Conservation (phyloP, 2,113 vertebrate species). For the Rhabdomys dilectus region DNA sequence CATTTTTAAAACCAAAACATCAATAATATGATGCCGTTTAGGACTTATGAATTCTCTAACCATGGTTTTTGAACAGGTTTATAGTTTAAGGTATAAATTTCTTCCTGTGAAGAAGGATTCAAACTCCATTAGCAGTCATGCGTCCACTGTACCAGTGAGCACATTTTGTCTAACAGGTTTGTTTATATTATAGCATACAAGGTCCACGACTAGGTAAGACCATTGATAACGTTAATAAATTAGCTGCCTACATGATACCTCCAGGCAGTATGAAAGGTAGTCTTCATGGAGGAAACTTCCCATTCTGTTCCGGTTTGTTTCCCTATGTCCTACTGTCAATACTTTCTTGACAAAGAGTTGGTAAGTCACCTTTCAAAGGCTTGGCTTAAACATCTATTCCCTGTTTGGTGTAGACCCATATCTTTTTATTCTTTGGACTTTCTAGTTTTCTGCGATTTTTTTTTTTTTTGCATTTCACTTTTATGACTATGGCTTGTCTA, state of each 20-base stretch:
- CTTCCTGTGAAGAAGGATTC: not conserved
- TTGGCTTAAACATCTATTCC: not conserved
- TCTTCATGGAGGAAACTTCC: not conserved
- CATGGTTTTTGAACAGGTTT: not conserved
- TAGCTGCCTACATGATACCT: not conserved
- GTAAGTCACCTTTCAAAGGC: not conserved
- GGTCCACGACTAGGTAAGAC: not conserved
- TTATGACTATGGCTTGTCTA: not conserved
- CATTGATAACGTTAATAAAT: too few relatives aligned
- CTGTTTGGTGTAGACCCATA: not conserved
- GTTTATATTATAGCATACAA: not conserved
- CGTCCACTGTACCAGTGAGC: not conserved
- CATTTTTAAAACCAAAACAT: not conserved
- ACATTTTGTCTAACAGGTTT: not conserved
- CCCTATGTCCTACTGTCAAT: too few relatives aligned
- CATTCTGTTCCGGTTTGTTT: not conserved
- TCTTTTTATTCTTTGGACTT: not conserved
- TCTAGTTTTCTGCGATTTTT: not conserved
- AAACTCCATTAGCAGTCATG: not conserved
- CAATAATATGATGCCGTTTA: not conserved
- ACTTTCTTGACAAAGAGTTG: not conserved
- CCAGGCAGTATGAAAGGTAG: not conserved
- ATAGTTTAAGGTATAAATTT: not conserved
- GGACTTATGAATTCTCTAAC: not conserved
- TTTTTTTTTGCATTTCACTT: not conserved